phyloP scores from a whole-genome alignment of 2,797 vertebrate genomes.

The Fundulus diaphanus region DNA sequence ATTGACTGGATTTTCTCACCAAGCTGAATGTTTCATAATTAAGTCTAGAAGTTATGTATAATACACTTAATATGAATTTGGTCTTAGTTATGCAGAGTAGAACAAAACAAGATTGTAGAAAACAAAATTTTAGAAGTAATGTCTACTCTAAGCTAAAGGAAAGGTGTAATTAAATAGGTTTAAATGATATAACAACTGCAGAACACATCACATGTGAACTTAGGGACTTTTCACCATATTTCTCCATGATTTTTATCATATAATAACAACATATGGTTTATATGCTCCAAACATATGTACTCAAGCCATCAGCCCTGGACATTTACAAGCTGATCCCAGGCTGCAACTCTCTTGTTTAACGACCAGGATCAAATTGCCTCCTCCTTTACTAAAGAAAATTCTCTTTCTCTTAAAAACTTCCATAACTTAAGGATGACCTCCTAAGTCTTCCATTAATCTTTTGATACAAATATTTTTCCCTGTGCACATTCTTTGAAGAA shows the following conservation, averaged over 20 bases:
- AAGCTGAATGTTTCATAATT: neutral
- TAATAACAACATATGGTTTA: conserved; percentile 29
- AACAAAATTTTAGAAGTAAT: neutral
- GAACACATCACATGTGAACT: neutral
- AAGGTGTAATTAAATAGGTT: neutral
- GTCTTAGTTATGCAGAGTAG: neutral
- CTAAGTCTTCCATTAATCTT: conserved; percentile 63
- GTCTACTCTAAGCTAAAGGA: neutral
- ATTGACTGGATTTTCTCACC: neutral
- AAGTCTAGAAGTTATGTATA: neutral
- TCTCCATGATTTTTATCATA: conserved; percentile 27
- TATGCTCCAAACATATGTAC: conserved; percentile 54
- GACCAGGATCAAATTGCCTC: conserved; percentile 63
- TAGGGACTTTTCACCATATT: neutral
- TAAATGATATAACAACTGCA: neutral
- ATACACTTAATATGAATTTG: neutral
- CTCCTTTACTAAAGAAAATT: conserved; percentile 39
- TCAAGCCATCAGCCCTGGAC: conserved; percentile 59
- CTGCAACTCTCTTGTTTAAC: conserved; percentile 63
- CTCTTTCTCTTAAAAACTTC: conserved; percentile 52
- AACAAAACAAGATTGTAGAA: neutral
- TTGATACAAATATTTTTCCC: conserved; percentile 55
- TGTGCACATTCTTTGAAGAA: conserved; percentile 42
- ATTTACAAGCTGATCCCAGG: conserved; percentile 67
- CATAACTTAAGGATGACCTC: conserved; percentile 50